A percentile compares a stretch with the other conserved stretches of the same genome.
Conservation (phyloP, 2,113 vertebrate species). For the Lepidothrix coronata region DNA sequence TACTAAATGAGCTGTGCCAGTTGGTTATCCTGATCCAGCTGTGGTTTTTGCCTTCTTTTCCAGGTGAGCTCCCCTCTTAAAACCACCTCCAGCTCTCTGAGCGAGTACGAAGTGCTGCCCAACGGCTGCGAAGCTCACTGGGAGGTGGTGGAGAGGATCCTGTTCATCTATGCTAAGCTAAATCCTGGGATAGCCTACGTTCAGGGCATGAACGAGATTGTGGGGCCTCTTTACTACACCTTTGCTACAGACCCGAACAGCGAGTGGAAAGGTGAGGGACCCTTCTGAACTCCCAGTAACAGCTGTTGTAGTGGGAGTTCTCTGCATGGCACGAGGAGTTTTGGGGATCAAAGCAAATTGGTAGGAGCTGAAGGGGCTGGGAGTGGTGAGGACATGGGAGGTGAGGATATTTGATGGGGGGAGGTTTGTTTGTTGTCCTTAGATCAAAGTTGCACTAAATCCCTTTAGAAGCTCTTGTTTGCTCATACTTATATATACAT, state of each 20-base stretch:
- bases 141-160: conserved; percentile 97
- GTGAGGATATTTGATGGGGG: not conserved
- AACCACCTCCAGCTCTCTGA: conserved; percentile 78
- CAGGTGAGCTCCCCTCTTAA: conserved; percentile 95
- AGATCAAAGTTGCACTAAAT: not conserved
- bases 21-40: not conserved
- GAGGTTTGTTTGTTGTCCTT: not conserved
- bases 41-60: not conserved
- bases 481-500: not conserved
- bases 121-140: conserved; percentile 93
- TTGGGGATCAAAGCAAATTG: not conserved
- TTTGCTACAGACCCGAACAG: conserved; percentile 93
- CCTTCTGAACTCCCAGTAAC: not conserved
- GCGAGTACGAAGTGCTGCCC: conserved; percentile 88
- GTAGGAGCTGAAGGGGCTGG: not conserved
- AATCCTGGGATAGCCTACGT: conserved; percentile 97
- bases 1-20: not conserved
- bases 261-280: conserved; percentile 88
- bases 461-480: not conserved
- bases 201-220: conserved; percentile 98
- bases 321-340: not conserved
- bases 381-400: not conserved
- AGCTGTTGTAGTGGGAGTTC: fast-evolving
- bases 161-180: conserved; percentile 98
- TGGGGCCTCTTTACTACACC: conserved; percentile 96